These are phyloP conservation scores for Ellobium chinense DNA, from an alignment of 2,888 invertebrate species.

Conservation along the genomic window DNA sequence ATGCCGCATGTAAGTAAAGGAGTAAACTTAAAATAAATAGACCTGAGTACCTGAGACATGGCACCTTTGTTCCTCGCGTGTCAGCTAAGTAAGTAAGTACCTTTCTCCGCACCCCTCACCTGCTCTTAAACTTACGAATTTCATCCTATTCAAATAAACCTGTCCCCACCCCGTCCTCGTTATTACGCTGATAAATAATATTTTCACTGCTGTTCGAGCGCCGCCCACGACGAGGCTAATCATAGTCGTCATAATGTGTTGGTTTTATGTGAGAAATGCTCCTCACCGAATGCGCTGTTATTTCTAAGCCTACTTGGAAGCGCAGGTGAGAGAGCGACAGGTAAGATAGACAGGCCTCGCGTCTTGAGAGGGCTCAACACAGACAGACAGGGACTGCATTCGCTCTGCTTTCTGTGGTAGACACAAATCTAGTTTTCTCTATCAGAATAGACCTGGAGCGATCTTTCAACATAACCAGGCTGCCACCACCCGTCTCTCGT, in stretches of 20 bases:
- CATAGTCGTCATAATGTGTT: not conserved
- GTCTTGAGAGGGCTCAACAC: not conserved
- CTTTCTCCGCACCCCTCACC: not conserved
- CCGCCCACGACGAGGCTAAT: not conserved
- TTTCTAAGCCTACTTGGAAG: not conserved
- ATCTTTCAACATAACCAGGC: not conserved
- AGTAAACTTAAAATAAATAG: no score
- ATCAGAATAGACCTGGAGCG: not conserved
- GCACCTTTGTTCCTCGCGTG: not conserved
- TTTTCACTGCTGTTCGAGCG: not conserved
- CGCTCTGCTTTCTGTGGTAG: not conserved
- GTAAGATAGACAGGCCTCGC: not conserved
- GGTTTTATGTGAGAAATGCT: not conserved
- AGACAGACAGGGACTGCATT: not conserved
- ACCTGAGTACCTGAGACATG: not conserved
- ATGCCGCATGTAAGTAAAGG: no score
- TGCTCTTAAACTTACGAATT: not conserved
- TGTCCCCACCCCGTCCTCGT: no score
- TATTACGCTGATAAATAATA: not conserved
- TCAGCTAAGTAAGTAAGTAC: not conserved
- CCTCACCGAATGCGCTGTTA: not conserved
- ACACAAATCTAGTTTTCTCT: not conserved
- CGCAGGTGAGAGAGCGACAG: constrained; percentile 7
- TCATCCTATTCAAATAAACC: no score
- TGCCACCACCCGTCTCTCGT: not conserved